Evolutionary conservation across 2,888 invertebrate species (phyloP), one percentile per base, ranked within the genome.

Genomic region (Aphodius granarius): DNA sequence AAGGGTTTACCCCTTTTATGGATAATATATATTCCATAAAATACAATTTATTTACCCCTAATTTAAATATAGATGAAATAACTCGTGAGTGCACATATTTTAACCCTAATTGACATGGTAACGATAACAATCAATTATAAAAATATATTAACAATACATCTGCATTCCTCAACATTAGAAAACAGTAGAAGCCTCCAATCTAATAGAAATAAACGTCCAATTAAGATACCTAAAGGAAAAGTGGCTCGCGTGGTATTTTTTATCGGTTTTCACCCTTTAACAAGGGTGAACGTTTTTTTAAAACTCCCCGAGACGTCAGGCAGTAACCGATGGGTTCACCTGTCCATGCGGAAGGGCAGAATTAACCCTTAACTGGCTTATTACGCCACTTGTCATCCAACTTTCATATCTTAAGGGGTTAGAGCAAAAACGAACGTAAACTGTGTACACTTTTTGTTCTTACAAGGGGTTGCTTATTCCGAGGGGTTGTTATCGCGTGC

Each of bases 361-460:
- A 83, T 83, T 84, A 83, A 83, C 83, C 83, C 84, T 84, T 83
- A 83, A 83, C 81, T 79, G 78, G 80, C 81, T 81, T 78, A 83
- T 82, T 82, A 79, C 78, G 76, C 78, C 84, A 83, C 82, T 83
- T 83, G 83, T 82, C 81, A 79, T 74, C 21, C 65, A 20, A 68
- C n/a, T 20, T 68, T 20, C n/a, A 68, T 9, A 21, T 68, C 22
- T 68, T 68, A 68, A 65, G 21, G 68, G 21, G 22, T 20, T 20
- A 3, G 20, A 68, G 22, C n/a, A 20, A 68, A 65, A 18, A 65
- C 16, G 65, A 65, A 65, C 65, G 16, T 65, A 3, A 19, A 65
- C 16, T 65, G 19, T 43, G 6, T 43, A 13, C 13, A 43, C 43
- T 43, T 43, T 43, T 43, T 43, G 6, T 43, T 6, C 43, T 6